These are phyloP conservation scores for Bombycilla garrulus DNA, from an alignment of 2,113 vertebrate genomes.

Conservation along the genomic window DNA sequence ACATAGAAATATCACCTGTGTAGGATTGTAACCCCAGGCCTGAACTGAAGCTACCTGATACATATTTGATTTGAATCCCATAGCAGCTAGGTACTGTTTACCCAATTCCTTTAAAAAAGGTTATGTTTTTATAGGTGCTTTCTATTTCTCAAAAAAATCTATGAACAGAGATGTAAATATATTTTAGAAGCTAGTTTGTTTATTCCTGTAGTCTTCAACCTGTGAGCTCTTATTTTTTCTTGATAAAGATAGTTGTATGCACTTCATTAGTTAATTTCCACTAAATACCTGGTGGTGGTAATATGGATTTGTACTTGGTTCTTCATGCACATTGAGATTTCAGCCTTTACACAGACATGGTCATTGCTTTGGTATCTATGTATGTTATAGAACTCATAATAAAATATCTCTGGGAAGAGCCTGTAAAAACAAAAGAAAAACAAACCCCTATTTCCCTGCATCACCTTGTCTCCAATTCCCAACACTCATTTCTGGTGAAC, in stretches of 20 bases:
- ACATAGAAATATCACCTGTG: not conserved
- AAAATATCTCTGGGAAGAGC: not conserved
- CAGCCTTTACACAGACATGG: not conserved
- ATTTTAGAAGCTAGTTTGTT: not conserved
- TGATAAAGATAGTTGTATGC: not conserved
- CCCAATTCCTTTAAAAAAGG: not conserved
- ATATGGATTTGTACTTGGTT: not conserved
- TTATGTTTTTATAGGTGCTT: not conserved
- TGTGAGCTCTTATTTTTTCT: not conserved
- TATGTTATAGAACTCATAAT: not conserved
- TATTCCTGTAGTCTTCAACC: not conserved
- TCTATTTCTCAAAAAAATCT: not conserved
- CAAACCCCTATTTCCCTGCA: not conserved
- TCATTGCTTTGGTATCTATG: not conserved
- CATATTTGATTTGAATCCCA: not conserved
- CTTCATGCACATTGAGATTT: not conserved
- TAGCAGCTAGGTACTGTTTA: not conserved
- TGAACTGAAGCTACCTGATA: not conserved
- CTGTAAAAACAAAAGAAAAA: not conserved
- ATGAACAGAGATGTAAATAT: not conserved
- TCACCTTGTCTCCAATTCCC: constrained; percentile 5
- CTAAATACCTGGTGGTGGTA: not conserved
- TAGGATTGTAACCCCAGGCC: not conserved
- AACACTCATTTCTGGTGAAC: constrained; percentile 13
- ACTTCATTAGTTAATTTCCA: not conserved